Conservation (phyloP, 53 echinoderm and acorn worm genomes). For the Apostichopus leukothele region DNA sequence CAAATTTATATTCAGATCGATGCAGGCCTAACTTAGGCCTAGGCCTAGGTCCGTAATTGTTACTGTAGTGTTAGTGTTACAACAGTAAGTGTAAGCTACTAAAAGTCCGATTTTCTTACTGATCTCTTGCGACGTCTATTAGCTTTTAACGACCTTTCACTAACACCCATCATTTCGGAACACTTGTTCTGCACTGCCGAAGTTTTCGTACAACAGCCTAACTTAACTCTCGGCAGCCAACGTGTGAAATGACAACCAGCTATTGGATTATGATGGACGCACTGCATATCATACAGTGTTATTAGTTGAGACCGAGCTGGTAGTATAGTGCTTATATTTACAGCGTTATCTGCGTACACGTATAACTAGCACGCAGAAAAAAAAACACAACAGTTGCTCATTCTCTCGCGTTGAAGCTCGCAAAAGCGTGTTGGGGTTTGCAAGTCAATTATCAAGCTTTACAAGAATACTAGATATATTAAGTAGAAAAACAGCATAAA, state of each 20-base stretch:
- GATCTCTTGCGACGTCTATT: conserved; percentile 2
- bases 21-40: too few species aligned
- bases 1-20: too few species aligned
- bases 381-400: neutral
- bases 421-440: conserved; percentile 21
- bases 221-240: too few species aligned
- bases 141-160: conserved; percentile 6
- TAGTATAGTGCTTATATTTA: neutral
- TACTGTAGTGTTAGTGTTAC: too few species aligned
- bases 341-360: conserved; percentile 34
- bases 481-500: neutral
- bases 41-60: too few species aligned
- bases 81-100: too few species aligned
- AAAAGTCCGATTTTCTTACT: neutral
- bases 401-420: neutral
- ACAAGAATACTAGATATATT: neutral
- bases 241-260: neutral
- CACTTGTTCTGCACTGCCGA: too few species aligned
- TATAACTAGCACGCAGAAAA: conserved; percentile 6
- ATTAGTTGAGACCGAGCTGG: too few species aligned
- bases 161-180: conserved; percentile 10
- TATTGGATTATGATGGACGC: neutral
- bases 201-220: too few species aligned
- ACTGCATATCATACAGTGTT: neutral
- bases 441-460: neutral